Conservation (phyloP, 2,797 vertebrate genomes). For the Sebastes itinus region DNA sequence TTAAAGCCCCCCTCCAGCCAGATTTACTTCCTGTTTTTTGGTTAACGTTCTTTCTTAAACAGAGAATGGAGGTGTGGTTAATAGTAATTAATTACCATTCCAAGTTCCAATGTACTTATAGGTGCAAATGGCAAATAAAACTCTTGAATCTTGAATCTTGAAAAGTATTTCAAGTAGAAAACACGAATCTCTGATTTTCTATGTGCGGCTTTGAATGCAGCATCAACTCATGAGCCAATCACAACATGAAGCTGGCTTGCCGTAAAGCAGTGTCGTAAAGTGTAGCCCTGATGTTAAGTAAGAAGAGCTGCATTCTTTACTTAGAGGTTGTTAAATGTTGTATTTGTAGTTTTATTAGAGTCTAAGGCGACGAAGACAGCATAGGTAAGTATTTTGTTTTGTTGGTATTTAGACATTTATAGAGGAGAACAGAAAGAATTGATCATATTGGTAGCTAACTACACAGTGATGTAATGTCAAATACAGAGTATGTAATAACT, state of each 20-base stretch:
- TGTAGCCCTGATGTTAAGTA: neutral
- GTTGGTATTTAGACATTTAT: neutral
- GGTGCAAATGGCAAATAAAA: too few species aligned
- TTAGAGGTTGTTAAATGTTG: neutral
- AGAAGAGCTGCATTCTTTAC: neutral
- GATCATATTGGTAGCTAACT: neutral
- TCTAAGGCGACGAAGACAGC: neutral
- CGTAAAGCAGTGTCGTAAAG: constrained; percentile 36
- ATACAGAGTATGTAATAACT: too few species aligned
- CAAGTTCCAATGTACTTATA: too few species aligned
- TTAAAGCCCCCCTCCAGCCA: too few species aligned
- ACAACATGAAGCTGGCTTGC: neutral
- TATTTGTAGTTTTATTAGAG: neutral
- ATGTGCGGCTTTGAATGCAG: neutral
- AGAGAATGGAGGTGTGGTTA: too few species aligned
- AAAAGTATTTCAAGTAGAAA: neutral
- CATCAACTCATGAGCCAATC: constrained; percentile 40
- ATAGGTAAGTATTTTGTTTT: neutral
- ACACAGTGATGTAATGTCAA: neutral
- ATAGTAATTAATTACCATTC: too few species aligned
- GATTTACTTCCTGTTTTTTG: too few species aligned
- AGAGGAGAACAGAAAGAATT: neutral
- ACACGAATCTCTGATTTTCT: neutral
- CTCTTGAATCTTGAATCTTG: too few species aligned
- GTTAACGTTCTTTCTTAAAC: too few species aligned